Conservation (phyloP, 2,113 vertebrate genomes). For the Plotosus lineatus region DNA sequence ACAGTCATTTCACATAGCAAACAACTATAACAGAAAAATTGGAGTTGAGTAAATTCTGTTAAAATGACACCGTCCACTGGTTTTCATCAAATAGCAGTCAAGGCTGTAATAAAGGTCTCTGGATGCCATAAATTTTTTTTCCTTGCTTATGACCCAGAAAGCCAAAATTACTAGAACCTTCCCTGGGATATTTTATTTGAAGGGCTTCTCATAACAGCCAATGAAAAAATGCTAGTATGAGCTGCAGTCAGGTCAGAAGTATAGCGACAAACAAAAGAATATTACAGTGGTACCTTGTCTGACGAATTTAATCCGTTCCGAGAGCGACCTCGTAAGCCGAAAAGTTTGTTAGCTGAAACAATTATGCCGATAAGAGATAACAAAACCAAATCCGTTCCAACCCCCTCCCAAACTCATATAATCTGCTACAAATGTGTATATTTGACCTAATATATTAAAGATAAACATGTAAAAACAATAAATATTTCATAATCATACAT, state of each 20-base stretch:
- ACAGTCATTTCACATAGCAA: background rate
- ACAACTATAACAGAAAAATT: slow-evolving; percentile 6
- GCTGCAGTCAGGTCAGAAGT: background rate
- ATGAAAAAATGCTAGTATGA: background rate
- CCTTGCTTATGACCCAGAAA: slow-evolving; percentile 17
- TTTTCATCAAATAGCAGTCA: background rate
- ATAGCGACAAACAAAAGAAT: background rate
- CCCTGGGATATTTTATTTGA: background rate
- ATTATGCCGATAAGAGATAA: too few species aligned
- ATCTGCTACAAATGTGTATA: too few species aligned
- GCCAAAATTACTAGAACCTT: background rate
- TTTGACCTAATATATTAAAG: too few species aligned
- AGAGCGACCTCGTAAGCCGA: too few species aligned
- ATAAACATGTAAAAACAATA: too few species aligned
- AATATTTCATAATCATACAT: too few species aligned
- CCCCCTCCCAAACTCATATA: too few species aligned
- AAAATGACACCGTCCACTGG: background rate
- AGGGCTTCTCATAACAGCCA: slow-evolving; percentile 1
- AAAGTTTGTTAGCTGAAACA: too few species aligned
- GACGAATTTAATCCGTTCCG: too few species aligned
- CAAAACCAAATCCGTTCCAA: too few species aligned
- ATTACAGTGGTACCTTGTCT: too few species aligned
- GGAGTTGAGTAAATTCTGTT: background rate
- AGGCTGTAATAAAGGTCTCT: slow-evolving; percentile 8
- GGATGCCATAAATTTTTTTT: background rate